Percentiles rank a stretch among this genome's conserved stretches.
Evolutionary conservation across 2,113 vertebrate species (phyloP).

Genomic region (Aphyosemion australe): DNA sequence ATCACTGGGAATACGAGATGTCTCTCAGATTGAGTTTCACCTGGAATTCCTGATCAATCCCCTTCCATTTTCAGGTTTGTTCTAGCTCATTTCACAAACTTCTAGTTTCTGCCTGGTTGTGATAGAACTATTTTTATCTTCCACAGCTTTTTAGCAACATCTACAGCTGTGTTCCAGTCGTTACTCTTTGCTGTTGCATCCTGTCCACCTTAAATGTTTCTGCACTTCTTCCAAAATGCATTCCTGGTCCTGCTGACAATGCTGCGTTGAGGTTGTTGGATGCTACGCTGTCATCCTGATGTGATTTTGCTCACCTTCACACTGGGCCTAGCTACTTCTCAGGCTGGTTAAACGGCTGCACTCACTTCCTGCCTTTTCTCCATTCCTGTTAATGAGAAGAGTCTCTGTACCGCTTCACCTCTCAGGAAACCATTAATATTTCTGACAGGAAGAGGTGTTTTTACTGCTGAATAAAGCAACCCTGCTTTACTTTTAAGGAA

Average conservation of each 20-base stretch:
- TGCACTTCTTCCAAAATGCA: not conserved
- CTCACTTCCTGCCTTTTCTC: not conserved
- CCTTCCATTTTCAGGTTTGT: no score
- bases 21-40: not conserved
- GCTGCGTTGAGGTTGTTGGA: not conserved
- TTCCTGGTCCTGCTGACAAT: not conserved
- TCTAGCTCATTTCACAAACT: no score
- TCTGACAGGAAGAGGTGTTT: not conserved
- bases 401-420: not conserved
- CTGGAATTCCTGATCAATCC: no score
- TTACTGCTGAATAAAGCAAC: not conserved
- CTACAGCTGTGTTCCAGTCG: no score
- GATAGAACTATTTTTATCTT: no score
- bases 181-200: not conserved
- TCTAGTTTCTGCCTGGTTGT: no score
- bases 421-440: not conserved
- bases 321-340: not conserved
- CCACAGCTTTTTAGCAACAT: no score
- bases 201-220: not conserved
- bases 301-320: not conserved
- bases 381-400: not conserved
- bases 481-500: not conserved
- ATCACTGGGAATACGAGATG: not conserved
- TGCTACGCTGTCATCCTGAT: not conserved
- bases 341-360: not conserved